A percentile compares a stretch with the other conserved stretches of the same genome.
Conservation (phyloP, 2,113 vertebrate genomes). For the Phylloscopus whistleri region DNA sequence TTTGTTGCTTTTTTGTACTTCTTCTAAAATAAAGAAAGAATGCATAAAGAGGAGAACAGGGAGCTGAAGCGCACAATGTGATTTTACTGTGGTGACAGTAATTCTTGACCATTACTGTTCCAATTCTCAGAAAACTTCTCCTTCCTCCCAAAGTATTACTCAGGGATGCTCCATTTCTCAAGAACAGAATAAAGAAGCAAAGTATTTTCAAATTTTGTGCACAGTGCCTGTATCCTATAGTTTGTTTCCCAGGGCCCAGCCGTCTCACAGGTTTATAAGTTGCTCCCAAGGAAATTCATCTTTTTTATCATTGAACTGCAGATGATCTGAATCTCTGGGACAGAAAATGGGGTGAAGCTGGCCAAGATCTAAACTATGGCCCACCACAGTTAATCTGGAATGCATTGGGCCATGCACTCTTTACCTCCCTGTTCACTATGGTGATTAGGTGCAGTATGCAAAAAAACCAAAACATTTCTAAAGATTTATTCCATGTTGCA, state of each 20-base stretch:
- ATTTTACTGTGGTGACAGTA: not conserved
- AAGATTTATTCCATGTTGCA: not conserved
- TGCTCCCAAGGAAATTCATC: not conserved
- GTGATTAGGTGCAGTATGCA: not conserved
- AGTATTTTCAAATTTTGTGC: not conserved
- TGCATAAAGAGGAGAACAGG: not conserved
- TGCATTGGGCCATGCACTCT: not conserved
- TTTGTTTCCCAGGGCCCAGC: not conserved
- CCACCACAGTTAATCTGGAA: not conserved
- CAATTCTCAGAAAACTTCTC: not conserved
- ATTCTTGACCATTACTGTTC: not conserved
- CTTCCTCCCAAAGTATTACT: not conserved
- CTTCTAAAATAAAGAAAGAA: not conserved
- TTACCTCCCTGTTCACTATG: not conserved
- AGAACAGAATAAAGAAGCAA: not conserved
- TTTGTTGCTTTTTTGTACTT: not conserved
- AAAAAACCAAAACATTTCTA: not conserved
- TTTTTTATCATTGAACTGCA: not conserved
- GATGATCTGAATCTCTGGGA: not conserved
- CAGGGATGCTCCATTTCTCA: not conserved
- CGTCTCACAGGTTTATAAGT: not conserved
- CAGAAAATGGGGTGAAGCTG: not conserved
- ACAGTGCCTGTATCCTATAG: not conserved
- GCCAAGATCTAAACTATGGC: not conserved
- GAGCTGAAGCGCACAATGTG: rapidly evolving